Conservation (phyloP, 2,797 vertebrate species). For the Pseudotriccus pelzelni region DNA sequence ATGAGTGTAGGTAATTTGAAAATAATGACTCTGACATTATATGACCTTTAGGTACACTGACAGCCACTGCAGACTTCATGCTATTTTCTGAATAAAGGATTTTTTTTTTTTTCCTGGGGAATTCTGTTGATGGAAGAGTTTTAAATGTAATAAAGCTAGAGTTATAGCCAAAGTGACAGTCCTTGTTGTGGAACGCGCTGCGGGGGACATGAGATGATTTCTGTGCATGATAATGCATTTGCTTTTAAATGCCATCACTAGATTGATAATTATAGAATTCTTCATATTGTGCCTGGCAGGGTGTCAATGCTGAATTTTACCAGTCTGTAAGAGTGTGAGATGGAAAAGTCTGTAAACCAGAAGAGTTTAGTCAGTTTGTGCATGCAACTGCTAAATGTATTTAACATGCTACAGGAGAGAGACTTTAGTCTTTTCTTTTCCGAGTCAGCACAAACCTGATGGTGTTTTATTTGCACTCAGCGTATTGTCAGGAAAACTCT, state of each 20-base stretch:
- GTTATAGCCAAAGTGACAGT: constrained; percentile 34
- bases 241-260: constrained; percentile 67
- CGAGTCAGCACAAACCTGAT: not conserved
- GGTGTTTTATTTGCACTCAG: not conserved
- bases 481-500: not conserved
- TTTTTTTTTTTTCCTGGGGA: not conserved
- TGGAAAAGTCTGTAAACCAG: constrained; percentile 4
- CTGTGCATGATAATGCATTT: constrained; percentile 61
- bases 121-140: constrained; percentile 31
- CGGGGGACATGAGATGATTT: constrained; percentile 49
- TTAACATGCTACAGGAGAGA: not conserved
- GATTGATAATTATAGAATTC: constrained; percentile 72
- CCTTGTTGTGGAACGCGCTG: constrained; percentile 46
- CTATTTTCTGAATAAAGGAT: constrained; percentile 33
- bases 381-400: not conserved
- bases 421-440: not conserved
- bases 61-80: not conserved
- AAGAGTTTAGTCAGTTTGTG: constrained; percentile 11
- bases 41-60: constrained; percentile 29
- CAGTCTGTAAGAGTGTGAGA: not conserved
- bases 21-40: constrained; percentile 48
- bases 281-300: constrained; percentile 67
- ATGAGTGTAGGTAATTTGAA: constrained; percentile 20
- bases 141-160: constrained; percentile 44
- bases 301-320: constrained; percentile 54